Percentiles rank a stretch among this genome's conserved stretches.
Evolutionary conservation across 1,140 invertebrate species (phyloP).

Genomic region (Drosophila nannoptera): DNA sequence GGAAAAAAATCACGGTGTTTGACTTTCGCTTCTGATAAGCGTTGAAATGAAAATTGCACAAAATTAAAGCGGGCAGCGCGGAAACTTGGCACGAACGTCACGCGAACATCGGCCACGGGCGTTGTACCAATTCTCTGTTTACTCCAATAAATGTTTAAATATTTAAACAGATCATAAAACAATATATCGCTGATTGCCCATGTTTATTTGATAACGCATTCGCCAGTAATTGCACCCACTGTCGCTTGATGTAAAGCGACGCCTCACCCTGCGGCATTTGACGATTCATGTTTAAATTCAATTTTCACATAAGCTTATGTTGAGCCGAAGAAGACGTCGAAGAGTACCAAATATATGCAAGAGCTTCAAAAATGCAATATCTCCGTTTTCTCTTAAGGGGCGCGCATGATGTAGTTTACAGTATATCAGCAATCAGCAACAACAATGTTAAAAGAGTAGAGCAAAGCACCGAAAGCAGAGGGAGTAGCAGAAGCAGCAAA

Average conservation of each 20-base stretch:
- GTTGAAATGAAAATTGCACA: slow-evolving; percentile 27
- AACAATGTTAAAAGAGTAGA: too few relatives aligned
- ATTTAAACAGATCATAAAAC: slow-evolving; percentile 50
- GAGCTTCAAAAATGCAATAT: too few relatives aligned
- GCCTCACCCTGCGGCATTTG: neutral
- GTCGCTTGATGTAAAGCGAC: neutral
- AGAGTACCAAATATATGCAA: too few relatives aligned
- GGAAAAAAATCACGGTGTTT: slow-evolving; percentile 41
- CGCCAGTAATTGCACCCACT: slow-evolving; percentile 6
- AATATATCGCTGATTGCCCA: slow-evolving; percentile 33
- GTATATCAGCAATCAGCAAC: too few relatives aligned
- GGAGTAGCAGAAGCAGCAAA: too few relatives aligned
- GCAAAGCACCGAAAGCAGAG: too few relatives aligned
- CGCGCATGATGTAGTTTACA: too few relatives aligned
- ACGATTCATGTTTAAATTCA: too few relatives aligned
- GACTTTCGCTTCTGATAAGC: slow-evolving; percentile 45
- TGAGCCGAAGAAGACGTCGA: too few relatives aligned
- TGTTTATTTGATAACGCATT: slow-evolving; percentile 26
- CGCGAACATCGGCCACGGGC: slow-evolving; percentile 9
- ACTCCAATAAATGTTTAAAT: slow-evolving; percentile 51
- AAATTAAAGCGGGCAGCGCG: slow-evolving; percentile 27
- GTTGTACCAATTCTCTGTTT: slow-evolving; percentile 59
- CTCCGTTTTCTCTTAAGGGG: too few relatives aligned
- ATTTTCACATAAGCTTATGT: too few relatives aligned
- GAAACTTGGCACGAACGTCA: slow-evolving; percentile 61